Base-by-base conservation (phyloP, 2,797 vertebrate genomes). In the Petrocephalus schoutedeni region DNA sequence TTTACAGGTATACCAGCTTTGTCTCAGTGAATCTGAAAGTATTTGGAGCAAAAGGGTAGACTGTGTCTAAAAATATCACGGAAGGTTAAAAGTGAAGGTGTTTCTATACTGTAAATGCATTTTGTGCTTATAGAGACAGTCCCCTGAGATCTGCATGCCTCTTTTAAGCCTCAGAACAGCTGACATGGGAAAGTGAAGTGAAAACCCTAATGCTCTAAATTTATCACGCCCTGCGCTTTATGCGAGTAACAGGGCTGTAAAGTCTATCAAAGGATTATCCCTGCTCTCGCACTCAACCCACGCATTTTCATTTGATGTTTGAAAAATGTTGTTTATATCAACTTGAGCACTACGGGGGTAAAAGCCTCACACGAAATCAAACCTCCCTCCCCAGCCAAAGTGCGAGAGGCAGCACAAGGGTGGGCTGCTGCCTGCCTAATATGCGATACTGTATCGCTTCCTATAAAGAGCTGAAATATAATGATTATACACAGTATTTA, bases 251-350 rank as follows among this genome's bases (percentile, higher is more conserved):
- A 96, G 95, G 95, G 95, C 94, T 95, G 95, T 96, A 95, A 94
- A 95, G 94, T 96, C 95, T 96, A 96, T 96, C 96, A 96, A 96
- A 96, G 95, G 95, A 95, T 96, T 96, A 96, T 95, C 94, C 95
- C 32, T 59, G 85, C 56, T 49, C 21, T 36, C 53, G 28, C 45
- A 51, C 28, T 16, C 21, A 19, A 28, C 83, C 23, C 49, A 57
- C 83, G 2, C 23, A 45, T 36, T 86, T 59, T 41, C 23, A 58
- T 86, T 41, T 58, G 28, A 86, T 59, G 57, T 86, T 36, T 16
- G 21, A 59, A 86, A 59, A 23, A 59, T 59, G 57, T 86, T n/a
- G 56, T 56, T 59, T n/a, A 86, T 86, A 58, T 58, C 53, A 86
- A 86, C 32, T 45, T 59, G 28, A 45, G n/a, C 28, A n/a, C 85